Evolutionary conservation across 2,113 vertebrate genomes (phyloP).

Genomic region (Kryptolebias marmoratus): DNA sequence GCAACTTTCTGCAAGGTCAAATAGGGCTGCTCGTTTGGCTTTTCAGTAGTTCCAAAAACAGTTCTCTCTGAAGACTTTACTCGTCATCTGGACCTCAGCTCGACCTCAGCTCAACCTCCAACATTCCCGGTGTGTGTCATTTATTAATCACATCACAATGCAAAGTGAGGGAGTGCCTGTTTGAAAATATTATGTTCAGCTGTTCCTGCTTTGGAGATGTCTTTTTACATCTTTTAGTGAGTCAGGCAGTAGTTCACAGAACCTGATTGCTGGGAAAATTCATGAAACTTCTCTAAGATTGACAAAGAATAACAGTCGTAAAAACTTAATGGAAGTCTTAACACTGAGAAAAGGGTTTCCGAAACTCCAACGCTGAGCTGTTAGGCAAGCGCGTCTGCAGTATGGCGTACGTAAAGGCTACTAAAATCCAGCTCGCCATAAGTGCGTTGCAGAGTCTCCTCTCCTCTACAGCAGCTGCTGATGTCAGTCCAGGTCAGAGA

Average conservation of each 20-base stretch:
- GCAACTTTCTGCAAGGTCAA: not conserved
- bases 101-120: not conserved
- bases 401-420: slow-evolving; percentile 52
- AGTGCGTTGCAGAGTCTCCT: slow-evolving; percentile 33
- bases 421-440: slow-evolving; percentile 49
- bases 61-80: too few relatives aligned
- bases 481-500: slow-evolving; percentile 73
- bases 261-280: too few relatives aligned
- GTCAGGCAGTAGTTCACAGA: not conserved
- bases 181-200: not conserved
- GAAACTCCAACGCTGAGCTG: not conserved
- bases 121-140: not conserved
- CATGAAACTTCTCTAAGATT: too few relatives aligned
- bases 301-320: too few relatives aligned
- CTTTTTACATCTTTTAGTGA: not conserved
- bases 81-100: too few relatives aligned
- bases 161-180: not conserved
- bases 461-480: slow-evolving; percentile 68
- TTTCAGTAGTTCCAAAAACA: not conserved
- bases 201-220: not conserved
- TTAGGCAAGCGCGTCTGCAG: slow-evolving; percentile 31
- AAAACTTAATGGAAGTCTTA: not conserved
- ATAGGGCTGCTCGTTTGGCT: not conserved
- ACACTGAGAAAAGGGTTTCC: not conserved
- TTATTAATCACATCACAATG: not conserved